Evolutionary conservation across 2,888 invertebrate genomes (phyloP).

Genomic region (Aporophyla nigra): DNA sequence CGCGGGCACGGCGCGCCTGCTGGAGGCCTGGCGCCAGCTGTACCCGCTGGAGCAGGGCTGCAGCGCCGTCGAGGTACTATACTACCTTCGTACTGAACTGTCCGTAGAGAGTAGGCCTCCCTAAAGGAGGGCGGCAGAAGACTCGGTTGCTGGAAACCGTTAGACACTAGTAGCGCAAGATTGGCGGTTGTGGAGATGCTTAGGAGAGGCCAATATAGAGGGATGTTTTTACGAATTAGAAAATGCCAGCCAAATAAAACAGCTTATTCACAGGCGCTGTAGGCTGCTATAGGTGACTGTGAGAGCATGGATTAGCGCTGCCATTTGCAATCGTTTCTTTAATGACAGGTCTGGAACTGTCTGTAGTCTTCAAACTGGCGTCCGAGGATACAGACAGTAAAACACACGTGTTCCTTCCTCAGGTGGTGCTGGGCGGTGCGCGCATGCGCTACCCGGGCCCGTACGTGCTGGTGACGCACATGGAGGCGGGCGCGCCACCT

Average conservation of each 20-base stretch:
- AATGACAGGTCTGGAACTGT: background rate
- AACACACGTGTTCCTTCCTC: rapidly evolving
- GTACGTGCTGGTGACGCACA: slow-evolving; percentile 97
- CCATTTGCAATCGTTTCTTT: background rate
- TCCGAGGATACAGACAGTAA: background rate
- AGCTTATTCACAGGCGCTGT: background rate
- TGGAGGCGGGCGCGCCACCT: slow-evolving; percentile 92
- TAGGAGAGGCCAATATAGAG: background rate
- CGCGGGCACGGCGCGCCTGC: slow-evolving; percentile 93
- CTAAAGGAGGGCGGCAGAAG: background rate
- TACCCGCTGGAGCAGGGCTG: slow-evolving; percentile 95
- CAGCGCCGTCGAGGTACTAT: slow-evolving; percentile 91
- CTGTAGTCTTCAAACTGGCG: background rate
- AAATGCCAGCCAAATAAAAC: background rate
- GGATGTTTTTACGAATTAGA: background rate
- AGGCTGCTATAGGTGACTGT: background rate
- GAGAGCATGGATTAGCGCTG: background rate
- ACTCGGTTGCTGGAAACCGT: background rate
- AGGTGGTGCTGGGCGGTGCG: slow-evolving; percentile 95
- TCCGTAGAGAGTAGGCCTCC: too few species aligned
- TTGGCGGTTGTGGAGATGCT: background rate
- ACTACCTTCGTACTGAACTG: too few species aligned
- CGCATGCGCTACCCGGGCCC: slow-evolving; percentile 99
- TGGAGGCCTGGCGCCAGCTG: slow-evolving; percentile 98
- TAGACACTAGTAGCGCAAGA: background rate